Base-by-base conservation (phyloP, 1,140 invertebrate genomes). In the Zaprionus gabonicus region DNA sequence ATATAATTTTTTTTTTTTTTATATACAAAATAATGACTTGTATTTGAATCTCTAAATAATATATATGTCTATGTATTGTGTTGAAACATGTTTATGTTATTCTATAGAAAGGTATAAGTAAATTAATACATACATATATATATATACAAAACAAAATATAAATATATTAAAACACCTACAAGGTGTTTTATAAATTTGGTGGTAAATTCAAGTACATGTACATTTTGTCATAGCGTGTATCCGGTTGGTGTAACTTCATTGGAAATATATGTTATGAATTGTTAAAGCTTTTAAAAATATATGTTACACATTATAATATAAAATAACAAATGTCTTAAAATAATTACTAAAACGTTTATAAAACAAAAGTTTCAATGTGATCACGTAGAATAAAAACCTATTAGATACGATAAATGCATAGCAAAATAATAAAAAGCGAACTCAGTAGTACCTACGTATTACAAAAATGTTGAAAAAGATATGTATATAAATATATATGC, bases 291-390 rank as follows among this genome's bases (percentile, higher is more conserved):
- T 59, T 81, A 88, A 63, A 78, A 68, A 78, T 74, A 78, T 74
- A 84, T 81, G 81, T 84, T 90, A 84, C 57, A 75, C 71, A 81
- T 69, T 64, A 82, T 56, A 72, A 77, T 3, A 46, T 3, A 69
- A 66, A 46, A n/a, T n/a, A 46, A 65, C 27, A 44, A 20, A 71
- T 73, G 73, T 69, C 53, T 82, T 82, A 80, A 82, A 67, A 55
- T 78, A 78, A 76, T 68, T 82, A 66, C 66, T 82, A 86, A 79
- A 71, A 76, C 77, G 82, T 91, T 86, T 91, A 81, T 91, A 91
- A 86, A 86, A 91, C 82, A 81, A 86, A 83, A 91, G 56, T 86
- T 91, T 91, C 69, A 91, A 90, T 91, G 86, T 91, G 86, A 91
- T 91, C 86, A 91, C 86, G 65, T 83, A 91, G 87, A 86, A 76